These are phyloP conservation scores for Drosophila pachea DNA, from an alignment of 1,140 invertebrate species.

Conservation along the genomic window DNA sequence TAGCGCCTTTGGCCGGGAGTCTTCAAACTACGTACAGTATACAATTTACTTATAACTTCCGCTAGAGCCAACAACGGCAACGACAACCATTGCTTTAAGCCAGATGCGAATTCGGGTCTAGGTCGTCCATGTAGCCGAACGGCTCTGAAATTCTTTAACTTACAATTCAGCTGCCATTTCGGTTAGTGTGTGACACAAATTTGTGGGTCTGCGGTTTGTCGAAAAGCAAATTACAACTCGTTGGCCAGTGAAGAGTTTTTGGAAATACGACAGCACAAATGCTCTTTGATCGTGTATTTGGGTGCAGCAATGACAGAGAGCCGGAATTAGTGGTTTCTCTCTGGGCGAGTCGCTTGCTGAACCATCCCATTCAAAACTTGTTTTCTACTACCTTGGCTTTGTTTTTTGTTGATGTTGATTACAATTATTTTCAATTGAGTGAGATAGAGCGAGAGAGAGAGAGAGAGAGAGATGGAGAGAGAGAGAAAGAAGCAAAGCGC, in stretches of 20 bases:
- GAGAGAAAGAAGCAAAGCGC: constrained; percentile 7
- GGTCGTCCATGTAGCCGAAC: constrained; percentile 60
- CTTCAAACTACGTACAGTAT: constrained; percentile 6
- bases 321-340: constrained; percentile 29
- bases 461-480: constrained; percentile 19
- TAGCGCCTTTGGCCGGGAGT: constrained; percentile 54
- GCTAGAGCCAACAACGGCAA: constrained; percentile 47
- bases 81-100: constrained; percentile 41
- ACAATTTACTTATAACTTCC: constrained; percentile 48
- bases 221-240: constrained; percentile 61
- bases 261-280: constrained; percentile 40
- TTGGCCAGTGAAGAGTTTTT: constrained; percentile 33
- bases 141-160: constrained; percentile 70
- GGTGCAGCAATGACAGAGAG: constrained; percentile 16
- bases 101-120: constrained; percentile 58
- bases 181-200: constrained; percentile 60
- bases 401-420: constrained; percentile 59
- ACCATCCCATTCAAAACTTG: constrained; percentile 48
- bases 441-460: constrained; percentile 25
- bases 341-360: constrained; percentile 13
- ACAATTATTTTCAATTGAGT: constrained; percentile 70
- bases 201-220: constrained; percentile 40
- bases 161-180: constrained; percentile 63
- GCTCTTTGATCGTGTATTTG: constrained; percentile 25
- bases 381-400: constrained; percentile 73